These are phyloP conservation scores for Adelges cooleyi DNA, from an alignment of 1,140 invertebrate species.

Conservation along the genomic window DNA sequence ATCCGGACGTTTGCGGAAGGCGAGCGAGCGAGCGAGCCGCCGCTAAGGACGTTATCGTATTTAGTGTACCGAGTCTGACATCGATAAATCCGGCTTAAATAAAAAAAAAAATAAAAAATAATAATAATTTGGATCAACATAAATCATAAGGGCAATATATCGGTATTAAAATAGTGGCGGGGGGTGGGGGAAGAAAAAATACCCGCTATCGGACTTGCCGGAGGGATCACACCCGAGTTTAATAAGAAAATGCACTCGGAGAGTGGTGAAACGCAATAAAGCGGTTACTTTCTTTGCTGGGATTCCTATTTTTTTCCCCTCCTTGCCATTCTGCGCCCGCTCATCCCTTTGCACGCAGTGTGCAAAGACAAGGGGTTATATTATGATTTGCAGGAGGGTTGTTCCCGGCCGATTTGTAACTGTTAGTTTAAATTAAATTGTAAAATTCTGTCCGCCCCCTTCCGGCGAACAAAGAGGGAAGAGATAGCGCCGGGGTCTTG, in stretches of 20 bases:
- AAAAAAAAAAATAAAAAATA: too few relatives aligned
- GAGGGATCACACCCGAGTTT: background rate
- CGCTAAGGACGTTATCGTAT: background rate
- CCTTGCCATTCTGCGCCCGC: background rate
- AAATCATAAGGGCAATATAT: slow-evolving; percentile 27
- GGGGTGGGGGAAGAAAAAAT: too few relatives aligned
- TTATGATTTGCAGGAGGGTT: slow-evolving; percentile 16
- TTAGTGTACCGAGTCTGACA: background rate
- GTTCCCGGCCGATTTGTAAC: slow-evolving; percentile 24
- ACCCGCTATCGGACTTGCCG: slow-evolving; percentile 6
- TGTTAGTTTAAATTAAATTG: slow-evolving; percentile 28
- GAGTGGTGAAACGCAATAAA: slow-evolving; percentile 23
- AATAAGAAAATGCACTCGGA: slow-evolving; percentile 19
- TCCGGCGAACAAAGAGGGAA: background rate
- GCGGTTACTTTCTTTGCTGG: slow-evolving; percentile 12
- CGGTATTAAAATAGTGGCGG: slow-evolving; percentile 13
- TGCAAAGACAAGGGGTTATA: slow-evolving; percentile 8
- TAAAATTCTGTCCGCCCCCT: background rate
- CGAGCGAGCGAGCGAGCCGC: background rate
- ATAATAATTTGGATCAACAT: slow-evolving; percentile 21
- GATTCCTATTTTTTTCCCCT: background rate
- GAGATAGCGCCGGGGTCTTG: background rate
- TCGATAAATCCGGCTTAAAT: slow-evolving; percentile 26
- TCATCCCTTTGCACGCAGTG: background rate
- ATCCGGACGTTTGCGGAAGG: background rate